These are phyloP conservation scores for Dipodomys ordii DNA, from an alignment of 2,113 vertebrate genomes.

Conservation along the genomic window DNA sequence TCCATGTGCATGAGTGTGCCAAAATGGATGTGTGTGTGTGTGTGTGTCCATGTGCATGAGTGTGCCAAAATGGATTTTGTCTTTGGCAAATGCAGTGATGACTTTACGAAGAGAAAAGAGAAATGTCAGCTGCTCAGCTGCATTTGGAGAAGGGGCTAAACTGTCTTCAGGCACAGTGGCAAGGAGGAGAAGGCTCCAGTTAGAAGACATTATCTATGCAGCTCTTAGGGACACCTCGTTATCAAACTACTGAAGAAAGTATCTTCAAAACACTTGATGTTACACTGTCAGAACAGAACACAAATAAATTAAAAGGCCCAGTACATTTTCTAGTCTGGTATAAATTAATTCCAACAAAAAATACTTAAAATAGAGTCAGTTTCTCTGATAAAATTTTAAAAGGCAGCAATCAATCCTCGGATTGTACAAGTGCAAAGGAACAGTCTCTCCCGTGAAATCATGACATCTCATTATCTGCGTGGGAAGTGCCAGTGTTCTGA, in stretches of 20 bases:
- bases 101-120: not conserved
- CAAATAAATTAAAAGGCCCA: conserved; percentile 74
- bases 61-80: not conserved
- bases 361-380: conserved; percentile 71
- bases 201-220: not conserved
- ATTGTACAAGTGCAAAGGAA: conserved; percentile 76
- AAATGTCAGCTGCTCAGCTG: not conserved
- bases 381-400: conserved; percentile 67
- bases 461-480: not conserved
- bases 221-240: conserved; percentile 17
- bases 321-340: conserved; percentile 69
- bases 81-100: conserved; percentile 8
- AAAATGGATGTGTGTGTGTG: too few species aligned
- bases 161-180: not conserved
- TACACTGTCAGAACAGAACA: not conserved
- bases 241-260: not conserved
- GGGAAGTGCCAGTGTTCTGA: conserved; percentile 14
- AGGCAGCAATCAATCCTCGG: conserved; percentile 82
- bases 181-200: not conserved
- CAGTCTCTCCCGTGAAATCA: not conserved
- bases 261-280: not conserved
- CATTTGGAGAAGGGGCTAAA: not conserved
- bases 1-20: too few species aligned
- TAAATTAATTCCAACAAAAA: conserved; percentile 78
- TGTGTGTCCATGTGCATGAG: too few species aligned